Conservation (phyloP, 1,140 invertebrate genomes). For the Metopolophium dirhodum region DNA sequence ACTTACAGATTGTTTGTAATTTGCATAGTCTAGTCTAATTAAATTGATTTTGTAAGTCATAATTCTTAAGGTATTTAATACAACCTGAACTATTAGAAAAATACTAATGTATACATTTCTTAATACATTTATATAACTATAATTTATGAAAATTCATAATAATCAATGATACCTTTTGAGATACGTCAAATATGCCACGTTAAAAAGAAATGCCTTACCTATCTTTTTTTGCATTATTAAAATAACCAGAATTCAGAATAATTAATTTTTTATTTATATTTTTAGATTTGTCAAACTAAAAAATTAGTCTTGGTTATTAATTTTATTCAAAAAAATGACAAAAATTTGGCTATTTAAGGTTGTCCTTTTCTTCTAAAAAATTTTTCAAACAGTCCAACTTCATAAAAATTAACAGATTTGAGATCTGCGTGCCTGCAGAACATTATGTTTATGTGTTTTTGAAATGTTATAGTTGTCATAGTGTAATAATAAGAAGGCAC, state of each 20-base stretch:
- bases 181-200: background rate
- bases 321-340: background rate
- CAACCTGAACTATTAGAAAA: constrained; percentile 42
- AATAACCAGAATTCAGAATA: background rate
- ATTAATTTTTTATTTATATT: background rate
- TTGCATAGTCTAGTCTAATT: constrained; percentile 55
- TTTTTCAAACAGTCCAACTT: background rate
- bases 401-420: background rate
- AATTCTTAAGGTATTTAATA: constrained; percentile 2
- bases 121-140: background rate
- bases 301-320: background rate
- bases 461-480: background rate
- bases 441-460: background rate
- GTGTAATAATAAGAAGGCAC: background rate
- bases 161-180: background rate
- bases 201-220: background rate
- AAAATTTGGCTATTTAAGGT: background rate
- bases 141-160: constrained; percentile 9
- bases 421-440: background rate
- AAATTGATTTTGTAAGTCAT: constrained; percentile 53
- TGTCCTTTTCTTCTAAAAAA: background rate
- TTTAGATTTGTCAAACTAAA: background rate
- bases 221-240: background rate
- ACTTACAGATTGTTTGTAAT: constrained; percentile 46
- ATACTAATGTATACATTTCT: constrained; percentile 40